Evolutionary conservation across 1,140 invertebrate species (phyloP), one percentile per base, ranked within the genome.

Genomic region (Alviniconcha marisindica): DNA sequence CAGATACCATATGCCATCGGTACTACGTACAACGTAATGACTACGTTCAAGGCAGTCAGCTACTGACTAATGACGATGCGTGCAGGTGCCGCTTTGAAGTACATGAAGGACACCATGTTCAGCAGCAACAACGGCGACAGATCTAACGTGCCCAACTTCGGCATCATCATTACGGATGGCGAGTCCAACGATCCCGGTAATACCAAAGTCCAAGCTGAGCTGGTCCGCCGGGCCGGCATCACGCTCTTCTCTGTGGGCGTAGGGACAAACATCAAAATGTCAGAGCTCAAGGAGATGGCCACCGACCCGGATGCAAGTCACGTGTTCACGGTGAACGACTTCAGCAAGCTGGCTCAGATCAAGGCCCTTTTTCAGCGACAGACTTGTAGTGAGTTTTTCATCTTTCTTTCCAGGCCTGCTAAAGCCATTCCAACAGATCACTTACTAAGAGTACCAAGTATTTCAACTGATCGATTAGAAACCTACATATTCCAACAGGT

Each of bases 231-330:
- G 4, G 80, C 81, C 31, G 89, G 90, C 18, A 89, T 90, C 36
- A 90, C 77, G 14, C 71, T 92, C 44, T 90, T 91, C 40, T 81
- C 87, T 40, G 87, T 92, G 77, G 91, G 91, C 40, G 85, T 90
- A 54, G 90, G 90, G 31, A 87, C 81, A 33, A 86, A 86, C 44
- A 85, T 81, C 18, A 4, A 10, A 56, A n/a, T 77, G 38, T 10
- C 74, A 12, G 89, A 90, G 60, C 81, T 90, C 18, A 84, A 87
- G 28, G 85, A 83, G 33, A 86, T 90, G 5, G 88, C 89, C 2
- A 83, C 86, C 1, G 84, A 89, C 63, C 88, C 88, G 18, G 87
- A 88, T 40, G 81, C 38, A 21, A 69, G 74, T 10, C 86, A 88
- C 83, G 87, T 87, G 44, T 88, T 88, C 42, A 83, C 83, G 24